Percentiles rank a stretch among this genome's conserved stretches.
Evolutionary conservation across 2,113 vertebrate species (phyloP).

Genomic region (Pelodiscus sinensis): DNA sequence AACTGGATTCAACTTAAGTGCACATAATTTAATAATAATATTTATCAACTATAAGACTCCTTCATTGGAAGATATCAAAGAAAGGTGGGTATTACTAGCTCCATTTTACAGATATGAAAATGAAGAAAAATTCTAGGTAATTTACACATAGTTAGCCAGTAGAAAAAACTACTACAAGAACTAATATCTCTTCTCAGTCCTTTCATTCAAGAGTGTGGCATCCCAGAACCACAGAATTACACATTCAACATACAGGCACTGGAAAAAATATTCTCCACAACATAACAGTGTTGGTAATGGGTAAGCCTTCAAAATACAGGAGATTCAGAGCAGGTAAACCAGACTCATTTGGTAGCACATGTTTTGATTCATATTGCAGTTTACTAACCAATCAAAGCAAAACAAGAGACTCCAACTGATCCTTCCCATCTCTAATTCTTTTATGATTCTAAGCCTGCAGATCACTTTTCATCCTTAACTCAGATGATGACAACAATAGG

Average conservation of each 20-base stretch:
- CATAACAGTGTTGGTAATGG: background rate
- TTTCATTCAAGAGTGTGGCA: background rate
- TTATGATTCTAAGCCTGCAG: background rate
- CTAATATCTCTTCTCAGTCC: accelerated
- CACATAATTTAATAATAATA: background rate
- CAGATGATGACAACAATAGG: background rate
- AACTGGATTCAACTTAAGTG: background rate
- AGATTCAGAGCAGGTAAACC: background rate
- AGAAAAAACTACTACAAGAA: background rate
- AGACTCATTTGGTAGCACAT: background rate
- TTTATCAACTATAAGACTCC: background rate
- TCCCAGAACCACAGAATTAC: background rate
- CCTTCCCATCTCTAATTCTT: background rate
- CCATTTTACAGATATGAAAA: background rate
- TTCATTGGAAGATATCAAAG: background rate
- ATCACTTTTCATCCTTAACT: background rate
- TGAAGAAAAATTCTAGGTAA: background rate
- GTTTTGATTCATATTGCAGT: background rate
- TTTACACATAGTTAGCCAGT: background rate
- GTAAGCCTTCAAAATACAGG: constrained; percentile 8
- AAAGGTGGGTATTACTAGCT: background rate
- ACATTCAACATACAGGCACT: background rate
- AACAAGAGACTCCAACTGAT: background rate
- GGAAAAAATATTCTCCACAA: constrained; percentile 1
- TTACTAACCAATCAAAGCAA: background rate